A percentile compares a stretch with the other conserved stretches of the same genome.
phyloP scores from a whole-genome alignment of 2,888 invertebrate species.

The Macrostomum cliftonense region DNA sequence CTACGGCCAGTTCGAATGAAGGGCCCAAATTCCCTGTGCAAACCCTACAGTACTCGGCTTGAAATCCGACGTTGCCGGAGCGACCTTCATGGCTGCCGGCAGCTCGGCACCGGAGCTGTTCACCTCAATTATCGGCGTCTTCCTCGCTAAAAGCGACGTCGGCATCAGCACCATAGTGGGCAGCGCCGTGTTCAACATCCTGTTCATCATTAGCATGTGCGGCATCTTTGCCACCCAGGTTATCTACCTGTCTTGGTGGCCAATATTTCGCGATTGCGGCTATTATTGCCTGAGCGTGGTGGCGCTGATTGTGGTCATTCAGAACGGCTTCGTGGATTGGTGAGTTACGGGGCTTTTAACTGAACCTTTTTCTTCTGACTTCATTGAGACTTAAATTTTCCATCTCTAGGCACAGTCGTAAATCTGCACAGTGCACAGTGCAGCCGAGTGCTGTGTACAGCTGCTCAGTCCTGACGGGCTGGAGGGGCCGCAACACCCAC shows the following conservation, averaged over 20 bases:
- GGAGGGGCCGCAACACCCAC: too few species aligned
- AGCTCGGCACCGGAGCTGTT: constrained; percentile 20
- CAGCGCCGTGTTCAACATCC: constrained; percentile 73
- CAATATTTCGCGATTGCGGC: constrained; percentile 58
- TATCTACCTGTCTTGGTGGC: constrained; percentile 52
- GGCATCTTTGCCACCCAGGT: constrained; percentile 7
- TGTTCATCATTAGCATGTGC: neutral
- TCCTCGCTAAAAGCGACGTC: constrained; percentile 91
- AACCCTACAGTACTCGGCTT: constrained; percentile 46
- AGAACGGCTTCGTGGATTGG: constrained; percentile 64
- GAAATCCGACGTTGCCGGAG: constrained; percentile 18
- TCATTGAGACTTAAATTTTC: too few species aligned
- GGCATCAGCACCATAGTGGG: constrained; percentile 91
- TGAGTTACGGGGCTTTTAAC: constrained; percentile 1
- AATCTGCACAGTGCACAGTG: too few species aligned
- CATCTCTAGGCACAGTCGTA: too few species aligned
- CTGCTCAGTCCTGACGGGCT: too few species aligned
- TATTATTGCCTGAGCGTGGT: constrained; percentile 62
- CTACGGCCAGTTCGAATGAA: too few species aligned
- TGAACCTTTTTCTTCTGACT: too few species aligned
- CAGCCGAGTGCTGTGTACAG: too few species aligned
- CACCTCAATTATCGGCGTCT: constrained; percentile 51
- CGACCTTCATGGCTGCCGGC: constrained; percentile 20
- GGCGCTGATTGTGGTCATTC: constrained; percentile 60
- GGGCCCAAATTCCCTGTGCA: too few species aligned